Evolutionary conservation across 2,113 vertebrate genomes (phyloP).

Genomic region (Periophthalmodon schlosseri): DNA sequence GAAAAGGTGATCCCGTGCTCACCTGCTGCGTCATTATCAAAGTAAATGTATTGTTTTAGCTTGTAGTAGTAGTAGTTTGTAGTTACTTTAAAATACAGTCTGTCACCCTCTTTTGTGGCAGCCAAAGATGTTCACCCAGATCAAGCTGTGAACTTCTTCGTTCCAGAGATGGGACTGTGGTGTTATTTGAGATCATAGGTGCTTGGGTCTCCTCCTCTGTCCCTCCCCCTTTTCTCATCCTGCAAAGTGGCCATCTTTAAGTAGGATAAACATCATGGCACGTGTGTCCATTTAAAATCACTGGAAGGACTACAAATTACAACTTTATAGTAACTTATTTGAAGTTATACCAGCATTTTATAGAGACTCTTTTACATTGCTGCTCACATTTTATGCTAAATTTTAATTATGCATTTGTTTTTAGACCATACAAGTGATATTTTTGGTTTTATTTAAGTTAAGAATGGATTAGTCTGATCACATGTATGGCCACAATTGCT

Average conservation of each 20-base stretch:
- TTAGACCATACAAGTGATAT: not conserved
- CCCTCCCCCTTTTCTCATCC: slow-evolving; percentile 43
- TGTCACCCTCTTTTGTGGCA: not conserved
- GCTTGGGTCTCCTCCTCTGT: slow-evolving; percentile 16
- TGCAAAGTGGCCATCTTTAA: slow-evolving; percentile 43
- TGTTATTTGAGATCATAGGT: slow-evolving; percentile 20
- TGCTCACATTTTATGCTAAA: not conserved
- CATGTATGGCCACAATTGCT: not conserved
- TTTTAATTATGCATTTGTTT: not conserved
- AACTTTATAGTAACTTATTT: not conserved
- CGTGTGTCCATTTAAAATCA: slow-evolving; percentile 53
- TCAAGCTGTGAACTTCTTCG: slow-evolving; percentile 12
- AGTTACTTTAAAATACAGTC: not conserved
- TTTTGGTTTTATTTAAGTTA: not conserved
- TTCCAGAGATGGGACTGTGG: slow-evolving; percentile 20
- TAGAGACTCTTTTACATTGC: not conserved
- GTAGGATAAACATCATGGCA: slow-evolving; percentile 54
- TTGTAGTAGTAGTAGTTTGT: not conserved
- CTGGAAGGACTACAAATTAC: slow-evolving; percentile 16
- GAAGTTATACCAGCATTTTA: not conserved
- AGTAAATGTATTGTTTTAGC: not conserved
- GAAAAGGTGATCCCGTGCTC: slow-evolving; percentile 66
- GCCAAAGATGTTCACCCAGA: not conserved
- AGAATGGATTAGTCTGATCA: slow-evolving; percentile 1
- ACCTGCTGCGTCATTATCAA: slow-evolving; percentile 66